Evolutionary conservation across 2,797 vertebrate species (phyloP).

Genomic region (Pristis pectinata): DNA sequence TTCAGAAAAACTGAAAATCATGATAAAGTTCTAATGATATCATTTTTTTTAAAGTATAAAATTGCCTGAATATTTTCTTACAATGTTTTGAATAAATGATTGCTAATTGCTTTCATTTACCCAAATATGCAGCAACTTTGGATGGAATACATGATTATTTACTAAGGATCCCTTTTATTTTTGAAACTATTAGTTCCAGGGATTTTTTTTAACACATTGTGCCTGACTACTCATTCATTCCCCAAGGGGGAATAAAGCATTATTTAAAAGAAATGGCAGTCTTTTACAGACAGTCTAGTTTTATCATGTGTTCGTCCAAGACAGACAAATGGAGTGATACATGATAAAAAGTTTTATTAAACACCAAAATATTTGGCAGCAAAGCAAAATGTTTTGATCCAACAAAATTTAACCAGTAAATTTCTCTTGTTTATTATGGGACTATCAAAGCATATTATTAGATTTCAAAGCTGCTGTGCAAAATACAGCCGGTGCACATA

Average conservation of each 20-base stretch:
- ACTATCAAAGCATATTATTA: slow-evolving; percentile 7
- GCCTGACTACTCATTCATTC: neutral
- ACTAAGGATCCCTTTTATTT: neutral
- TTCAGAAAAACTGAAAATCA: neutral
- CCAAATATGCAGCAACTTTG: neutral
- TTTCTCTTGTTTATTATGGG: slow-evolving; percentile 14
- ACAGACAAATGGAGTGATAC: slow-evolving; percentile 33
- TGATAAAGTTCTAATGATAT: neutral
- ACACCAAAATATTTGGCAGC: slow-evolving; percentile 33
- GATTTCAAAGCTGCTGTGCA: neutral
- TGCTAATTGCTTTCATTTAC: neutral
- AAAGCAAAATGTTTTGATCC: slow-evolving; percentile 14
- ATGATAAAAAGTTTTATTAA: slow-evolving; percentile 26
- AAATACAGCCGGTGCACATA: neutral
- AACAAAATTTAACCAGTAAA: slow-evolving; percentile 7
- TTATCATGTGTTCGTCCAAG: slow-evolving; percentile 26
- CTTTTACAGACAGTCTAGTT: slow-evolving; percentile 13
- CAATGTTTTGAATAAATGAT: neutral
- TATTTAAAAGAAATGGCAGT: slow-evolving; percentile 16
- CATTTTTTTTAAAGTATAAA: neutral
- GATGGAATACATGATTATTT: neutral
- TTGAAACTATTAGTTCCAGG: slow-evolving; percentile 28
- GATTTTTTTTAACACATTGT: slow-evolving; percentile 15
- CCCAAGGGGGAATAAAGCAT: neutral
- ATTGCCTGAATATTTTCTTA: neutral